Percentiles rank a stretch among this genome's conserved stretches.
Evolutionary conservation across 2,797 vertebrate genomes (phyloP).

Genomic region (Coregonus sp.): DNA sequence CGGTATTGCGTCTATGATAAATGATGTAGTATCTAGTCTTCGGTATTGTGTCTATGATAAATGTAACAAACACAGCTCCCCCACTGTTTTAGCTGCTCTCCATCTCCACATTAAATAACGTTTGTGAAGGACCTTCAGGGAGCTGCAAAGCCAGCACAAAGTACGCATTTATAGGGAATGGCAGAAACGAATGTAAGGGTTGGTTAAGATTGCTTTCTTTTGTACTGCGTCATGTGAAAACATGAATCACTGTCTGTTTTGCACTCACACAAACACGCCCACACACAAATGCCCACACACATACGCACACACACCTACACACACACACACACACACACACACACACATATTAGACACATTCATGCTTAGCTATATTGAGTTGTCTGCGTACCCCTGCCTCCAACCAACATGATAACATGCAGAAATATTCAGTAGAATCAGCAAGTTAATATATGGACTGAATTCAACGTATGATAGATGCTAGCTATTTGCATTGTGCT

Average conservation of each 20-base stretch:
- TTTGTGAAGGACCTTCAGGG: conserved; percentile 77
- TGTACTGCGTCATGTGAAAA: conserved; percentile 69
- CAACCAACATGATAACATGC: conserved; percentile 77
- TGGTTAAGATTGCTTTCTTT: conserved; percentile 78
- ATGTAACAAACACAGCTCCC: conserved; percentile 71
- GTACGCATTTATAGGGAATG: conserved; percentile 81
- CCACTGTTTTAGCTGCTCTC: conserved; percentile 67
- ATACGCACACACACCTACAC: no score
- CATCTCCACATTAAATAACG: conserved; percentile 73
- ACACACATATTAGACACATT: neutral
- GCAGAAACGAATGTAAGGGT: conserved; percentile 66
- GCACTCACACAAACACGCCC: neutral
- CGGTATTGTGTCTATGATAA: conserved; percentile 68
- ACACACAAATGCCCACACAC: neutral
- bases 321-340: no score
- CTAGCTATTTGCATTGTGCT: conserved; percentile 75
- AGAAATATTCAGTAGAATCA: conserved; percentile 82
- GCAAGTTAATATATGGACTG: conserved; percentile 79
- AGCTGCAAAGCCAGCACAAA: conserved; percentile 82
- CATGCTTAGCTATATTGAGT: neutral
- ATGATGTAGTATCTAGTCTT: no score
- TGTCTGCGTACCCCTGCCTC: conserved; percentile 47
- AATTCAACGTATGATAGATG: conserved; percentile 67
- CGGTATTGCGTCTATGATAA: no score
- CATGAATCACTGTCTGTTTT: conserved; percentile 81